phyloP scores from a whole-genome alignment of 2,113 vertebrate species.

The Riparia riparia region DNA sequence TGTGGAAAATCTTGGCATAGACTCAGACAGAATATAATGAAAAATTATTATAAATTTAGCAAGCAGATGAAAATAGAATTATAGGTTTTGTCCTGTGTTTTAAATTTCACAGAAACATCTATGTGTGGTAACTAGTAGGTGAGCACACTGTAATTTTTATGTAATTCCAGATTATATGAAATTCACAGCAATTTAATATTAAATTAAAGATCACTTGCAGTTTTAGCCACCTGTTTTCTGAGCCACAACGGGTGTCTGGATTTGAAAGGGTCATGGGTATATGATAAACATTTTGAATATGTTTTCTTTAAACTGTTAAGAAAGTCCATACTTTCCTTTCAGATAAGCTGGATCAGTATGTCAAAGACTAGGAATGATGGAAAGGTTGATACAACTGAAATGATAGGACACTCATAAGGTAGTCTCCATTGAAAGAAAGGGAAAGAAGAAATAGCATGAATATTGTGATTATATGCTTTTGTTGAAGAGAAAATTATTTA shows the following conservation, averaged over 20 bases:
- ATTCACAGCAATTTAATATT: slow-evolving; percentile 23
- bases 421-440: not conserved
- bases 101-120: slow-evolving; percentile 9
- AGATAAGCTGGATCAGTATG: not conserved
- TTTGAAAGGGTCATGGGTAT: not conserved
- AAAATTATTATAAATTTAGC: slow-evolving; percentile 31
- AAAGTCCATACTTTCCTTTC: not conserved
- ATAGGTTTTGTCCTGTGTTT: slow-evolving; percentile 28
- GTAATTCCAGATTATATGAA: slow-evolving; percentile 26
- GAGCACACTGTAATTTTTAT: slow-evolving; percentile 38
- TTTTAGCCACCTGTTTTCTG: slow-evolving; percentile 23
- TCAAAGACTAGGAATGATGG: not conserved
- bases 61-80: slow-evolving; percentile 36
- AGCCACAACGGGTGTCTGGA: not conserved
- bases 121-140: slow-evolving; percentile 17
- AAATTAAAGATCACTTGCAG: not conserved
- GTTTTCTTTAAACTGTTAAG: not conserved
- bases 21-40: not conserved
- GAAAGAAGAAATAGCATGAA: not conserved
- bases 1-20: slow-evolving; percentile 1
- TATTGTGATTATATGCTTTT: not conserved
- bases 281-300: not conserved
- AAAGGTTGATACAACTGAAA: not conserved
- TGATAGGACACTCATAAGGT: not conserved
- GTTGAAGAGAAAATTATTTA: not conserved